Percentiles rank a stretch among this genome's conserved stretches.
These are phyloP conservation scores for Dendropsophus ebraccatus DNA, from an alignment of 2,113 vertebrate genomes.

Conservation along the genomic window DNA sequence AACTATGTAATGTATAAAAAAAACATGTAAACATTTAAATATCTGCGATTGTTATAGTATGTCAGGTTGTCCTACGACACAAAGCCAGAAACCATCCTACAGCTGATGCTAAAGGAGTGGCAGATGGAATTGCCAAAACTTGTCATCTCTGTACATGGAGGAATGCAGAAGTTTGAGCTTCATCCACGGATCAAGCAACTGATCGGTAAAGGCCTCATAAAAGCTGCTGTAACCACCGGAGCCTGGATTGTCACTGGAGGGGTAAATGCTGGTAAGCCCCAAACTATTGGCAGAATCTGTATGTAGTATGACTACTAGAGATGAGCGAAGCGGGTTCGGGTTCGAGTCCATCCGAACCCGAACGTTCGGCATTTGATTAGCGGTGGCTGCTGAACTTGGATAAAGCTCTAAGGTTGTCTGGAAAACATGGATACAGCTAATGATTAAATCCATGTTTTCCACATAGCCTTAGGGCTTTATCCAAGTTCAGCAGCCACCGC, in stretches of 20 bases:
- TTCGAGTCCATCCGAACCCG: too few species aligned
- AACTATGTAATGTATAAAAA: background rate
- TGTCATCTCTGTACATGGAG: constrained; percentile 96
- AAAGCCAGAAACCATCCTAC: constrained; percentile 90
- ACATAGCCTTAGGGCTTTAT: too few species aligned
- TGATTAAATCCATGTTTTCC: too few species aligned
- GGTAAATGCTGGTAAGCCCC: constrained; percentile 89
- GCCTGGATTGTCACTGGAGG: constrained; percentile 99
- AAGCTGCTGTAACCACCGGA: constrained; percentile 97
- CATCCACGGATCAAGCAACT: constrained; percentile 97
- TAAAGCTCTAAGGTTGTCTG: too few species aligned
- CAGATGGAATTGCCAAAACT: constrained; percentile 99
- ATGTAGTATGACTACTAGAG: too few species aligned
- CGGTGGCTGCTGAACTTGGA: too few species aligned
- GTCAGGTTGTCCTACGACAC: constrained; percentile 91
- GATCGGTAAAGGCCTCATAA: constrained; percentile 97
- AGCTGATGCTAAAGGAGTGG: constrained; percentile 97
- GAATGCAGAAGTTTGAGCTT: constrained; percentile 97
- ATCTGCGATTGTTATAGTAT: constrained; percentile 75
- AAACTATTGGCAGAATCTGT: background rate
- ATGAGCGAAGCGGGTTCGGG: too few species aligned
- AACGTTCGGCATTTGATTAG: too few species aligned
- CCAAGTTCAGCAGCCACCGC: too few species aligned
- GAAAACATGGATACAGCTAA: too few species aligned
- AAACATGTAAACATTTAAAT: background rate